Evolutionary conservation across 2,797 vertebrate species (phyloP).

Genomic region (Florisuga fusca): DNA sequence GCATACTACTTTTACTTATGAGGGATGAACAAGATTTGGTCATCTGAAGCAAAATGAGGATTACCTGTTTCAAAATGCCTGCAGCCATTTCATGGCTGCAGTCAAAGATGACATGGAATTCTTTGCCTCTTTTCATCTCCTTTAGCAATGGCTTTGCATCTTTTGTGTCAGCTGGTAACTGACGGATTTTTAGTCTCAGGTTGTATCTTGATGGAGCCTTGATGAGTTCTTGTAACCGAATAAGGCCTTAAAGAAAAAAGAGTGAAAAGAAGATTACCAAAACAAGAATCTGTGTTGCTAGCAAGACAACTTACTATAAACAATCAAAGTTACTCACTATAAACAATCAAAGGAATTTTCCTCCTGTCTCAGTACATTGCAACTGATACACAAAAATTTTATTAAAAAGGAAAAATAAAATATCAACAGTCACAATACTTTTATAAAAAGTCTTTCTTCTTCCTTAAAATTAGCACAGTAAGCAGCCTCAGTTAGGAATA

Average conservation of each 20-base stretch:
- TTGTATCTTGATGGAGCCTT: constrained; percentile 98
- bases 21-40: constrained; percentile 2
- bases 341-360: too few relatives aligned
- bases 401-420: background rate
- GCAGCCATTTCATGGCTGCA: constrained; percentile 98
- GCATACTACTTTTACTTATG: background rate
- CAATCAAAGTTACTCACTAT: background rate
- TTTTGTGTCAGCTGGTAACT: constrained; percentile 92
- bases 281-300: background rate
- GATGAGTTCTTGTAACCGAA: constrained; percentile 97
- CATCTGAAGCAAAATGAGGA: constrained; percentile 6
- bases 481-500: constrained; percentile 7
- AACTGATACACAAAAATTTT: background rate
- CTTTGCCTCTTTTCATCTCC: constrained; percentile 98
- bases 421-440: background rate
- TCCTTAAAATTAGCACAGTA: constrained; percentile 22
- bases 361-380: background rate
- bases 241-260: constrained; percentile 86
- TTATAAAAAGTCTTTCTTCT: background rate
- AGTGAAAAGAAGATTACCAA: constrained; percentile 16
- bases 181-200: constrained; percentile 95
- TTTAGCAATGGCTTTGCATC: constrained; percentile 96
- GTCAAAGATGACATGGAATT: constrained; percentile 98
- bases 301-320: background rate
- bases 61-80: constrained; percentile 96